Evolutionary conservation across 2,113 vertebrate genomes (phyloP), one percentile per base, ranked within the genome.

Genomic region (Lepus americanus): DNA sequence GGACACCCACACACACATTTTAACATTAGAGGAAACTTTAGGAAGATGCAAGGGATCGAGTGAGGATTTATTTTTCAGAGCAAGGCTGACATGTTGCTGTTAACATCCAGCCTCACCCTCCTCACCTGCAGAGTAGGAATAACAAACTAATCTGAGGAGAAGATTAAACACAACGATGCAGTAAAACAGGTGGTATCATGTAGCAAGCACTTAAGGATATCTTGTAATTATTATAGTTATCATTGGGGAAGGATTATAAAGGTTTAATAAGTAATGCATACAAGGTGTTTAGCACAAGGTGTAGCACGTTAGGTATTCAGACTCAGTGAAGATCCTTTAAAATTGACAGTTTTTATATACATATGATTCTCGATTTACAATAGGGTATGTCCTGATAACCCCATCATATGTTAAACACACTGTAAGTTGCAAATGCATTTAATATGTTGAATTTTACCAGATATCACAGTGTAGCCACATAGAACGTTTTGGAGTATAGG

Each of bases 11-110:
- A 44, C 5, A 29, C 25, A 1, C 12, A 13, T 33, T 61, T 70
- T 93, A 59, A 86, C 22, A 77, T 31, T 64, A 74, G 81, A 72
- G 33, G 39, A 84, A 87, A 87, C 5, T 81, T 69, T 70, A 81
- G 73, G 51, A 92, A 81, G 70, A 81, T 51, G 10, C 39, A 72
- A 49, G 1, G 70, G 13, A 1, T 89, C 36, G 25, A 78, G 53
- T 29, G 66, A 31, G 64, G 29, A 66, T 89, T 70, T 12, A 53
- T 22, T 16, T 44, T 87, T 66, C 33, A 87, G 59, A 69, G 10
- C 25, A 20, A 33, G 87, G 39, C 22, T 84, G 77, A 66, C 49
- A 25, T 77, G 63, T 49, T 27, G 12, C 5, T 83, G 3, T 83
- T 89, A 78, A 91, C 11, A 55, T 64, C 25, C 7, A 20, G 31